Evolutionary conservation across 1,140 invertebrate species (phyloP).

Genomic region (Aphidius gifuensis): DNA sequence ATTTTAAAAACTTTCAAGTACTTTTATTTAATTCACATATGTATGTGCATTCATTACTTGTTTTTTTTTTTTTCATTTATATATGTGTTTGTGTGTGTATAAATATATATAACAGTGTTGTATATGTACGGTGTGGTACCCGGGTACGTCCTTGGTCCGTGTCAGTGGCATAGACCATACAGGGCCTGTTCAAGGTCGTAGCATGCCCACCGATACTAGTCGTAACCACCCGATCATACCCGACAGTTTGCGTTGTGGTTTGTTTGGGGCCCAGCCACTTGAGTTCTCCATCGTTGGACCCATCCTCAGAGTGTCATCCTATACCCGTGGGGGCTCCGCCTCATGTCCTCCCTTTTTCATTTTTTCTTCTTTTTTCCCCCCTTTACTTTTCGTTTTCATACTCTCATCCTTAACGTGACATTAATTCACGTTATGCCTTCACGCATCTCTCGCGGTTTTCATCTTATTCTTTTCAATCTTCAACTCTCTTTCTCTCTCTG

Average conservation of each 20-base stretch:
- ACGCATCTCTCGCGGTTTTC: conserved; percentile 15
- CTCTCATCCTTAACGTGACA: conserved; percentile 10
- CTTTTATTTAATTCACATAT: conserved; percentile 14
- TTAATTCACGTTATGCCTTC: conserved; percentile 21
- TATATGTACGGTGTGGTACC: conserved; percentile 24
- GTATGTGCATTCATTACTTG: conserved; percentile 2
- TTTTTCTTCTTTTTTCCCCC: not conserved
- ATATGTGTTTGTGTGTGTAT: no score
- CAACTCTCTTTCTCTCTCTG: not conserved
- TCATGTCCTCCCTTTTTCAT: conserved; percentile 23
- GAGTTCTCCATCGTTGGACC: conserved; percentile 12
- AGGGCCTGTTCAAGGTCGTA: conserved; percentile 55
- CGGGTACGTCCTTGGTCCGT: conserved; percentile 54
- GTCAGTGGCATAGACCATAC: conserved; percentile 57
- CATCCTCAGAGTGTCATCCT: conserved; percentile 44
- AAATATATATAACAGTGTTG: no score
- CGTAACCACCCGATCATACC: conserved; percentile 37
- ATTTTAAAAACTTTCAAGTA: conserved; percentile 4
- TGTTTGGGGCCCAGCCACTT: no score
- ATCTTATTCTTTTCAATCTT: conserved; percentile 5
- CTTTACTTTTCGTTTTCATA: conserved; percentile 13
- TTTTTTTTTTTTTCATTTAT: no score
- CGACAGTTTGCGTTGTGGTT: conserved; percentile 10
- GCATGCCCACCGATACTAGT: conserved; percentile 32
- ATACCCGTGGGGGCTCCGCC: conserved; percentile 45